phyloP scores from a whole-genome alignment of 2,888 invertebrate genomes.

The Sminthurinus aureus region DNA sequence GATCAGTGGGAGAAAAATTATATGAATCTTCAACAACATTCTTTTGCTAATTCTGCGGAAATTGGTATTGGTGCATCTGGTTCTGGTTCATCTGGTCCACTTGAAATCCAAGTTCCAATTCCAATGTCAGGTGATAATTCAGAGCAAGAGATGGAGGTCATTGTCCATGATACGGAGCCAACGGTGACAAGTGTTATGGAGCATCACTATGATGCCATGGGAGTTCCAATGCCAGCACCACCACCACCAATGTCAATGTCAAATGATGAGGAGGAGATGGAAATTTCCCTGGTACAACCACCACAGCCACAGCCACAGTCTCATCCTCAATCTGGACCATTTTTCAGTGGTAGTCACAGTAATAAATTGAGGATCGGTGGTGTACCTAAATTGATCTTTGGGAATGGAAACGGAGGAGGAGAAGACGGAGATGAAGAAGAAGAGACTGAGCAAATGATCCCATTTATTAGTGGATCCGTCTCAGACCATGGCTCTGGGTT shows the following conservation, averaged over 20 bases:
- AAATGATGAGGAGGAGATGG: no score
- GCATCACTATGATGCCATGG: conserved; percentile 26
- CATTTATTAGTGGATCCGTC: not conserved
- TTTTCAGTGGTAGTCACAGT: no score
- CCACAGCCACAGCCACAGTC: not conserved
- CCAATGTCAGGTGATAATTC: no score
- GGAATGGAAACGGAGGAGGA: no score
- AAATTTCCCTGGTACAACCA: no score
- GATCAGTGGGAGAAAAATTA: conserved; percentile 52
- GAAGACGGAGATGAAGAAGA: no score
- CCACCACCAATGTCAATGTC: no score
- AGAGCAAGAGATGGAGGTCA: not conserved
- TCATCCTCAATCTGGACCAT: not conserved
- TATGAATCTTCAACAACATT: conserved; percentile 51
- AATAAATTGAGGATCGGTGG: no score
- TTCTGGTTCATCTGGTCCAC: not conserved
- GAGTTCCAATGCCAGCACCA: no score
- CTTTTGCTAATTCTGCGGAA: conserved; percentile 35
- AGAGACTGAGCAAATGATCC: not conserved
- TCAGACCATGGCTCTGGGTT: not conserved
- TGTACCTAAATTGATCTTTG: no score
- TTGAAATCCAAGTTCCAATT: no score
- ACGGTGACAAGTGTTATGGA: conserved; percentile 14
- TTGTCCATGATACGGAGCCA: conserved; percentile 9
- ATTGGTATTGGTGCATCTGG: not conserved